phyloP scores from a whole-genome alignment of 2,113 vertebrate species.

The Nansenia antarctica region DNA sequence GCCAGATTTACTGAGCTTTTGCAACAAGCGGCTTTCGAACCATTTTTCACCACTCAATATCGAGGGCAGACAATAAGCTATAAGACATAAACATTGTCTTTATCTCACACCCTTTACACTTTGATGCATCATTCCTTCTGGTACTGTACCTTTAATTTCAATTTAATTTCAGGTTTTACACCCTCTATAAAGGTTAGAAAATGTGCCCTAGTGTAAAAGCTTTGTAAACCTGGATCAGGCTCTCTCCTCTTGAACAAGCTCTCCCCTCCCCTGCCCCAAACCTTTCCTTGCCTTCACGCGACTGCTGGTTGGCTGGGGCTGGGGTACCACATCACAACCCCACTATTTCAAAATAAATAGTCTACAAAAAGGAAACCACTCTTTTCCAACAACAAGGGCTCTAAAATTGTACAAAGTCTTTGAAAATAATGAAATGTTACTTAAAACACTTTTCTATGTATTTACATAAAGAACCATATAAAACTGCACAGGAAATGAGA shows the following conservation, averaged over 20 bases:
- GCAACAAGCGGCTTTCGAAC: constrained; percentile 3
- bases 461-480: constrained; percentile 82
- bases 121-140: not conserved
- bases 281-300: not conserved
- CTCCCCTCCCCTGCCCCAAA: not conserved
- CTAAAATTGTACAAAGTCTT: constrained; percentile 83
- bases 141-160: not conserved
- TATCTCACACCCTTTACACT: constrained; percentile 23
- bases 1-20: constrained; percentile 51
- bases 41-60: not conserved
- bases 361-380: constrained; percentile 77
- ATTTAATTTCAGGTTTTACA: not conserved
- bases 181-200: not conserved
- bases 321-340: constrained; percentile 46
- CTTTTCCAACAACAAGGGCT: constrained; percentile 60
- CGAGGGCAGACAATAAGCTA: not conserved
- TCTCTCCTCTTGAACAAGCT: not conserved
- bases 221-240: constrained; percentile 15
- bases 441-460: constrained; percentile 79
- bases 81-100: not conserved
- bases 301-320: constrained; percentile 30
- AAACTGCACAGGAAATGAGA: constrained; percentile 77
- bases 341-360: constrained; percentile 89
- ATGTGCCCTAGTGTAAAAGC: constrained; percentile 22
- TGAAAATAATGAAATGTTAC: constrained; percentile 78